Evolutionary conservation across 2,888 invertebrate genomes (phyloP).

Genomic region (Suillia variegata): DNA sequence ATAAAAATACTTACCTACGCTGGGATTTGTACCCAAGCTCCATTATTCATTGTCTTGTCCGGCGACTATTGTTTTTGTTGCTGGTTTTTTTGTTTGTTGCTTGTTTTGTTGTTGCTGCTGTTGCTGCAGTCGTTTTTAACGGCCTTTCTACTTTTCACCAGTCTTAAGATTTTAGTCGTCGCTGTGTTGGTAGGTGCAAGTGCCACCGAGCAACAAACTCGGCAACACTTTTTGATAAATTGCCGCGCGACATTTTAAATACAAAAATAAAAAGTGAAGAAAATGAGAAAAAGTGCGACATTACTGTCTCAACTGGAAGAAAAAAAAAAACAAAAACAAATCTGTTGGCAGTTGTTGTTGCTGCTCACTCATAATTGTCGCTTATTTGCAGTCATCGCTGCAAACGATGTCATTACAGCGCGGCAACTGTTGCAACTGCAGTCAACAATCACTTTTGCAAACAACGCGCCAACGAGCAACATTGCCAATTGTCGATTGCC

Average conservation of each 20-base stretch:
- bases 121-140: background rate
- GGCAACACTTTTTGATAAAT: no score
- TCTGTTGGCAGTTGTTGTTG: background rate
- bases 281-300: background rate
- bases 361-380: background rate
- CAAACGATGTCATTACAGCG: background rate
- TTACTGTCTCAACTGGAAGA: no score
- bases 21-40: background rate
- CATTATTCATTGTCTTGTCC: conserved; percentile 1
- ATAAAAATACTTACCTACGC: background rate
- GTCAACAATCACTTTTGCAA: conserved; percentile 1
- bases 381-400: background rate
- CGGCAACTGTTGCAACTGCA: background rate
- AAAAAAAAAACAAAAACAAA: no score
- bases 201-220: no score
- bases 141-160: conserved; percentile 1
- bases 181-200: no score
- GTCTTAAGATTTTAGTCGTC: background rate
- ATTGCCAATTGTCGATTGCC: no score
- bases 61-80: conserved; percentile 1
- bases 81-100: background rate
- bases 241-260: background rate
- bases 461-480: no score
- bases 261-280: background rate
- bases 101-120: background rate